A percentile compares a stretch with the other conserved stretches of the same genome.
phyloP scores from a whole-genome alignment of 2,888 invertebrate species.

The Allophyes oxyacanthae region DNA sequence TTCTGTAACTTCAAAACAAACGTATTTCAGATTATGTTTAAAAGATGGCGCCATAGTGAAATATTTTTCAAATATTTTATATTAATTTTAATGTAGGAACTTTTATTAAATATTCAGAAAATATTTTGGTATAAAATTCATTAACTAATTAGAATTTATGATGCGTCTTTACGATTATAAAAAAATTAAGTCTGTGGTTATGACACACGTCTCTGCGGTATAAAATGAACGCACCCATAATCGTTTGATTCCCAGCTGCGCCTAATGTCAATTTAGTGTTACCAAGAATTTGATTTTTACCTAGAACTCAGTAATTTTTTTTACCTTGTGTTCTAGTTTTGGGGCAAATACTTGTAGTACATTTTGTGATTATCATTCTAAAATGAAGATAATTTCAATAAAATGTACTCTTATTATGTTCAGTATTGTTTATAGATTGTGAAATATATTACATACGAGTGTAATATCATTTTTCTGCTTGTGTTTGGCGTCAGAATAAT shows the following conservation, averaged over 20 bases:
- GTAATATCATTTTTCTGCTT: too few species aligned
- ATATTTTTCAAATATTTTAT: too few species aligned
- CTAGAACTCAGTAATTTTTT: neutral
- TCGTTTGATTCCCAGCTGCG: slow-evolving; percentile 42
- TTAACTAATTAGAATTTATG: too few species aligned
- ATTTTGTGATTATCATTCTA: neutral
- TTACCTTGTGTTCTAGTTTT: neutral
- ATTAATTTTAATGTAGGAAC: too few species aligned
- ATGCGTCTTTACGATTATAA: too few species aligned
- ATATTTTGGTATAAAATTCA: too few species aligned
- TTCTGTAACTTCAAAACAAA: neutral
- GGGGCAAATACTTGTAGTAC: neutral
- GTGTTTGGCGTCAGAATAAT: too few species aligned
- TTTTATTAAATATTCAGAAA: too few species aligned
- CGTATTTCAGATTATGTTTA: neutral
- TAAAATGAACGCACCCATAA: slow-evolving; percentile 44
- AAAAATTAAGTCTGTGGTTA: too few species aligned
- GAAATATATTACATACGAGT: neutral
- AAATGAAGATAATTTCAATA: neutral
- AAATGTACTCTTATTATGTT: neutral
- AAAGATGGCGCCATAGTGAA: slow-evolving; percentile 16
- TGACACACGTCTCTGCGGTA: neutral
- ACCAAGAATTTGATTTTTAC: slow-evolving; percentile 20
- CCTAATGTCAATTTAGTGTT: slow-evolving; percentile 62
- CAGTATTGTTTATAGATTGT: neutral